Base-by-base conservation (phyloP, 2,113 vertebrate species). In the Dipodomys spectabilis region DNA sequence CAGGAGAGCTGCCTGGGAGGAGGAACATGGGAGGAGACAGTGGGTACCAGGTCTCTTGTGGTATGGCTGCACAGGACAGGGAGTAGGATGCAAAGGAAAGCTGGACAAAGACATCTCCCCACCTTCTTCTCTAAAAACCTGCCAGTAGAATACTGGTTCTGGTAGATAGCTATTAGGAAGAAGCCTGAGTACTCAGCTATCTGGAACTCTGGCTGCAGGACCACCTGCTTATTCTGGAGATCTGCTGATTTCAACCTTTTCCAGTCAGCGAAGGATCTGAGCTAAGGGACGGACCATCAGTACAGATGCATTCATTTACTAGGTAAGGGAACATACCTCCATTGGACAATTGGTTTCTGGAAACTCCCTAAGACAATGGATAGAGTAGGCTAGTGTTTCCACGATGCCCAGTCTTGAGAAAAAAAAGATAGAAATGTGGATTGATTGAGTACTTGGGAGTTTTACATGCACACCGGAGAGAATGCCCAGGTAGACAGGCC, bases 1-100 rank as follows among this genome's bases (percentile, higher is more conserved):
- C 20, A 32, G 1, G 16, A 9, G 35, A 49, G 73, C 71, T 73
- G 22, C 12, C 5, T 1, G 2, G 3, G 1, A 6, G 1, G 0
- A 30, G 44, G 20, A 23, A 77, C 45, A 19, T 0, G 0, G 39
- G 4, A 39, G 22, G 30, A 65, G 72, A 3, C 0, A 44, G 16
- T 8, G 2, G 15, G n/a, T 71, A 6, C 1, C 6, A 7, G 18
- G 32, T 20, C 57, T 28, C 5, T 1, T 69, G 69, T 20, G 8
- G 28, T 19, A 32, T 22, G 3, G 15, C 32, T 57, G 5, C 32
- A 20, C 49, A 49, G 49, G 49, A 49, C 12, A 49, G 49, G 49
- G 49, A 49, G 49, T 1, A 35, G 67, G 82, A n/a, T 0, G 8
- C 18, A 45, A 44, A 20, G 19, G 62, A 60, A 30, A 16, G 12